Evolutionary conservation across 2,797 vertebrate genomes (phyloP), one percentile per base, ranked within the genome.

Genomic region (Bovichtus variegatus): DNA sequence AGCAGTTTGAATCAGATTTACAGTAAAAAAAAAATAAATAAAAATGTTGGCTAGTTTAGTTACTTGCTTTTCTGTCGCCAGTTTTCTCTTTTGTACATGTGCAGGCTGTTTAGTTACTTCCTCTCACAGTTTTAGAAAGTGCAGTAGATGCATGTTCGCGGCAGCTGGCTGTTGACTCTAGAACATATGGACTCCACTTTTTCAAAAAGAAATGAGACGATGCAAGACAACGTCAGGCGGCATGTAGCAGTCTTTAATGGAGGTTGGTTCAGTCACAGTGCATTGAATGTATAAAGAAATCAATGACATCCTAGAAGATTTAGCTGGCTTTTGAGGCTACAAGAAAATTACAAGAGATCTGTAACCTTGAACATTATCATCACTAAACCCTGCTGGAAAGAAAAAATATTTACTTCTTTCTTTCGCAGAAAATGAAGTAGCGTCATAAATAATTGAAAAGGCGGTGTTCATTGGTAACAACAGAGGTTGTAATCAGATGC

Each of bases 381-480:
- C 19, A 38, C 15, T 11, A 7, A 12, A 10, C 23, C 43, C 19
- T 29, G 38, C 13, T 27, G 13, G 15, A 50, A 23, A 60, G 25
- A 69, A 46, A 75, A 69, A 23, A 50, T 9, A 13, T 40, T 47
- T 51, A 65, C 31, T 4, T 67, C 50, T 40, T 8, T 40, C 21
- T 80, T 78, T 71, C 51, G 67, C 47, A 38, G 31, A 51, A 62
- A 60, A 78, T 41, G 12, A 69, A 55, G 25, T 29, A 8, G 47
- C 53, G 47, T 71, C 51, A 80, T 71, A 73, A 71, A 83, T 79
- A 54, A 82, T 46, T 81, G 70, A 84, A 60, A 78, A 78, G 8
- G 41, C 0, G 1, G 21, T 81, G 72, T 72, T 71, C 61, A 89
- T 65, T 71, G 76, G 47, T 74, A 66, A 64, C 51, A 78, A 55